These are phyloP conservation scores for Melieria crassipennis DNA, from an alignment of 2,888 invertebrate genomes.

Conservation along the genomic window DNA sequence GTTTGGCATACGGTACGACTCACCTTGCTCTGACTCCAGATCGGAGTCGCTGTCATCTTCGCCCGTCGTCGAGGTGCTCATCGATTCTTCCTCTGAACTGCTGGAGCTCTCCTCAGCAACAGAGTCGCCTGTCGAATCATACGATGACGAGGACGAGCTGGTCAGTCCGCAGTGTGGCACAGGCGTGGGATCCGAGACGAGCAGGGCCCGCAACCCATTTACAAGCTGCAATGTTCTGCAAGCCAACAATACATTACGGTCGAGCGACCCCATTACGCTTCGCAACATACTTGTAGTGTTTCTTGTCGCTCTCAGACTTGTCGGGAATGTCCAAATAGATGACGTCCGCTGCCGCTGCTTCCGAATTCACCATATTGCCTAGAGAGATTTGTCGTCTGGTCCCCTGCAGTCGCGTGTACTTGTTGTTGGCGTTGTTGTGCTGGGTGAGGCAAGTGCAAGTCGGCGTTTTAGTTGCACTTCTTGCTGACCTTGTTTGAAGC, in stretches of 20 bases:
- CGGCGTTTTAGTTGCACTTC: not conserved
- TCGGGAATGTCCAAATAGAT: conserved; percentile 69
- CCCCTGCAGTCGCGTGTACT: not conserved
- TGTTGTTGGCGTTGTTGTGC: too few relatives aligned
- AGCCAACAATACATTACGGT: conserved; percentile 4
- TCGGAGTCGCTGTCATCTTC: conserved; percentile 42
- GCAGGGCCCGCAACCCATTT: conserved; percentile 78
- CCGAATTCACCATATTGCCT: conserved; percentile 23
- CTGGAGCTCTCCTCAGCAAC: conserved; percentile 46
- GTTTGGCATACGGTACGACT: conserved; percentile 24
- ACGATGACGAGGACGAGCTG: conserved; percentile 55
- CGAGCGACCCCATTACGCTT: not conserved
- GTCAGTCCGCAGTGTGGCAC: conserved; percentile 58
- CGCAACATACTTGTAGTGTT: conserved; percentile 75
- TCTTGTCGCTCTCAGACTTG: conserved; percentile 81
- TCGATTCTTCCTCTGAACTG: conserved; percentile 42
- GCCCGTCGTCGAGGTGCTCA: conserved; percentile 50
- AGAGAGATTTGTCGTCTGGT: conserved; percentile 2
- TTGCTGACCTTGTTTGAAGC: not conserved
- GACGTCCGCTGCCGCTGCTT: conserved; percentile 42
- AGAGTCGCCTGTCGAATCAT: conserved; percentile 49
- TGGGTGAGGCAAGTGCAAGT: too few relatives aligned
- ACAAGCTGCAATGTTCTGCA: conserved; percentile 72
- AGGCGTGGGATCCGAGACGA: conserved; percentile 74
- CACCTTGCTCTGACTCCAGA: conserved; percentile 51